Conservation (phyloP, 2,888 invertebrate genomes). For the Amblyteles armatorius region DNA sequence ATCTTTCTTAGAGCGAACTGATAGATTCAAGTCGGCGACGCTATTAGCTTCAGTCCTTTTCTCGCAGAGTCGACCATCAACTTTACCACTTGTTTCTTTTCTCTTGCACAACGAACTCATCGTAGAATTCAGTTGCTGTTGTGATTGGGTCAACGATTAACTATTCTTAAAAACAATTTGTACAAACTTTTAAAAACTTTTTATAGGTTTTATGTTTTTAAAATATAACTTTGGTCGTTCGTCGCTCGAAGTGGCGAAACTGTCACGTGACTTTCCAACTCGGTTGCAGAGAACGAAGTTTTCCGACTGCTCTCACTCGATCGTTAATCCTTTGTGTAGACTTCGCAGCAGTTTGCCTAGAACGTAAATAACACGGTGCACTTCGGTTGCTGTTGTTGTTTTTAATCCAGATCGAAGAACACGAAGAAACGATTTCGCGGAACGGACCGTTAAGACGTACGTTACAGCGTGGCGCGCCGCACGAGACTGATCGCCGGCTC, state of each 20-base stretch:
- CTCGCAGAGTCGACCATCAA: too few species aligned
- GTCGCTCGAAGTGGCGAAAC: neutral
- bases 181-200: neutral
- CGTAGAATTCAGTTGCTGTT: neutral
- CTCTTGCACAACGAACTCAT: too few species aligned
- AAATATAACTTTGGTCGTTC: neutral
- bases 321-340: neutral
- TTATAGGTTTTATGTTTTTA: neutral
- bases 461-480: constrained; percentile 75
- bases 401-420: constrained; percentile 22
- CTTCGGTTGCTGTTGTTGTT: neutral
- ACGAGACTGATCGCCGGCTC: constrained; percentile 77
- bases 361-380: neutral
- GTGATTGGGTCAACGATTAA: neutral
- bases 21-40: too few species aligned
- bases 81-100: too few species aligned
- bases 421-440: neutral
- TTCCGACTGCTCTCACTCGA: neutral
- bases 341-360: neutral
- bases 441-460: constrained; percentile 13
- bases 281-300: neutral
- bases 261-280: neutral
- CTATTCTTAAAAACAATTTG: neutral
- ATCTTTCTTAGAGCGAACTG: too few species aligned
- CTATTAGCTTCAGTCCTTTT: too few species aligned